phyloP scores from a whole-genome alignment of 2,888 invertebrate species.

The Caradrina clavipalpis region DNA sequence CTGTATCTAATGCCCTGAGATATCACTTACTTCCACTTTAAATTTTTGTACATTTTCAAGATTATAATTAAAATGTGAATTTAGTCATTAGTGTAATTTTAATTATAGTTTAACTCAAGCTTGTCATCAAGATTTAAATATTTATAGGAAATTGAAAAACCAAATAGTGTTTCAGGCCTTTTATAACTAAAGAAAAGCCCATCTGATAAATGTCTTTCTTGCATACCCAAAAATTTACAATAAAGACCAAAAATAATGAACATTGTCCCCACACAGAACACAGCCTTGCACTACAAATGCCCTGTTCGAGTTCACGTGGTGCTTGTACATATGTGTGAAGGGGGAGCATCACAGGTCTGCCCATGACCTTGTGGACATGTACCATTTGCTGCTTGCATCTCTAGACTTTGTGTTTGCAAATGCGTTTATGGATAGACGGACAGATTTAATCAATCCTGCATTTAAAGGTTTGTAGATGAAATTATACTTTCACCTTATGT shows the following conservation, averaged over 20 bases:
- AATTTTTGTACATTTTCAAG: not conserved
- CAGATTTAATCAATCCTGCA: slow-evolving; percentile 96
- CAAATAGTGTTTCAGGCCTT: not conserved
- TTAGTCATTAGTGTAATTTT: not conserved
- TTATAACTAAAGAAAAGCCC: not conserved
- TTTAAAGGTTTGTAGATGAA: slow-evolving; percentile 91
- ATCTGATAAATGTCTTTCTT: not conserved
- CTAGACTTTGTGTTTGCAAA: slow-evolving; percentile 97
- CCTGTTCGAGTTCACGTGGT: slow-evolving; percentile 98
- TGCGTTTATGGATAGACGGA: slow-evolving; percentile 94
- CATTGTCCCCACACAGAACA: slow-evolving; percentile 85
- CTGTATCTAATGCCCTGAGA: slow-evolving; percentile 17
- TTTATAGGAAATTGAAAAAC: not conserved
- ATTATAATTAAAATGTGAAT: not conserved
- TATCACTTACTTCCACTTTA: not conserved
- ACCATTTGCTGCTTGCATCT: slow-evolving; percentile 97
- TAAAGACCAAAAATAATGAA: not conserved
- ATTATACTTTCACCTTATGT: not conserved
- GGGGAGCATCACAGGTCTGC: slow-evolving; percentile 96
- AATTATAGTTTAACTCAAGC: not conserved
- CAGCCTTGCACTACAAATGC: slow-evolving; percentile 95
- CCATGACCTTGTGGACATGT: slow-evolving; percentile 98
- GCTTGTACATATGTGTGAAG: slow-evolving; percentile 97
- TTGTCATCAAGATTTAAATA: not conserved
- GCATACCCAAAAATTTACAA: not conserved